Evolutionary conservation across 2,797 vertebrate genomes (phyloP), one percentile per base, ranked within the genome.

Genomic region (Karalla daura): DNA sequence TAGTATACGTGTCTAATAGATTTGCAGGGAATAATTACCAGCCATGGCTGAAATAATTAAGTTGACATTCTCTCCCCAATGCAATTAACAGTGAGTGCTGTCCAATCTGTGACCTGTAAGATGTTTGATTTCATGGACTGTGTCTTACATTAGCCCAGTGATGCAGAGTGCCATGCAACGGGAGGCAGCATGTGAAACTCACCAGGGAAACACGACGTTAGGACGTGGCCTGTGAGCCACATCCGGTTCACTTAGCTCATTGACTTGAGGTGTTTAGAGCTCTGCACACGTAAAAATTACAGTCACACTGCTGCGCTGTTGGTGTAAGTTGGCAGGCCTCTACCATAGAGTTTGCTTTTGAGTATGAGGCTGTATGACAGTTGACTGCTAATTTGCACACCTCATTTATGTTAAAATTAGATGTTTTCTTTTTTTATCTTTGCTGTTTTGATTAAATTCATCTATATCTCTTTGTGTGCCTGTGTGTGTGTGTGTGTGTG

Each of bases 1-100:
- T 88, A 56, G 73, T 70, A 49, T 74, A 84, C 74, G 84, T 87
- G 91, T 88, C 88, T 85, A 91, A 93, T 92, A 89, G 88, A 92
- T 93, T 92, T 77, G 76, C 80, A 45, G 56, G 85, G 83, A 88
- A 86, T 89, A 71, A 74, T 89, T 88, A 91, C 85, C 84, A 83
- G 85, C 83, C 81, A 63, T 27, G 44, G 86, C 80, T 82, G 89
- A 89, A 91, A 92, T 94, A 93, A 93, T 93, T 84, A 93, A 89
- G 89, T 89, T 91, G 91, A 92, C 90, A 88, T 84, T 86, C 83
- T 85, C 77, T 85, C 70, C 75, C 85, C 63, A 62, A 85, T 83
- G 78, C 83, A 91, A 90, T 91, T 90, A 93, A 87, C 84, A 79
- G 75, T 25, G 77, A 83, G 81, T 53, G 70, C 77, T 56, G 87